Evolutionary conservation across 2,113 vertebrate genomes (phyloP).

Genomic region (Clarias gariepinus): DNA sequence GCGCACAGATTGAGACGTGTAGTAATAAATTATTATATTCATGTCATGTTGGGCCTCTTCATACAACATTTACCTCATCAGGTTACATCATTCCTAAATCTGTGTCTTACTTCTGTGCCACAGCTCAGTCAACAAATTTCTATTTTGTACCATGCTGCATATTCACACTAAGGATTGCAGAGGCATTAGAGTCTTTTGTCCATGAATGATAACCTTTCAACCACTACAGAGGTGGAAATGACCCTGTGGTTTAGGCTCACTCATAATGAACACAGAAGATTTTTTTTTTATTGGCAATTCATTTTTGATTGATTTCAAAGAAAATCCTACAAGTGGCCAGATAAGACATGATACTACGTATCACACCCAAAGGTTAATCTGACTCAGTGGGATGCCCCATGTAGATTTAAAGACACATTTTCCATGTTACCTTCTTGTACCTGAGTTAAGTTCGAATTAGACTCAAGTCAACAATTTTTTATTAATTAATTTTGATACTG

Average conservation of each 20-base stretch:
- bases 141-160: not conserved
- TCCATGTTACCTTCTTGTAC: not conserved
- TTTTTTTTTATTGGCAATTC: not conserved
- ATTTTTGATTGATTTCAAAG: not conserved
- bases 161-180: not conserved
- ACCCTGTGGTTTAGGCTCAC: not conserved
- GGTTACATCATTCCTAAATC: not conserved
- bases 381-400: conserved; percentile 29
- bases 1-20: not conserved
- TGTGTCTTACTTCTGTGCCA: no score
- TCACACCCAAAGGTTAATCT: conserved; percentile 7
- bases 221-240: not conserved
- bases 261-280: not conserved
- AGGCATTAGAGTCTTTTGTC: not conserved
- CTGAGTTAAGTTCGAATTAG: not conserved
- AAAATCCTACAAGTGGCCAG: not conserved
- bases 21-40: not conserved
- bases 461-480: not conserved
- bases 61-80: not conserved
- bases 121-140: not conserved
- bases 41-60: not conserved
- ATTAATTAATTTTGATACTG: not conserved
- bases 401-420: not conserved
- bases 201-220: not conserved
- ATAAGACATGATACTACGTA: not conserved